These are phyloP conservation scores for Ceratotherium simum DNA, from an alignment of 2,113 vertebrate species.

Conservation along the genomic window DNA sequence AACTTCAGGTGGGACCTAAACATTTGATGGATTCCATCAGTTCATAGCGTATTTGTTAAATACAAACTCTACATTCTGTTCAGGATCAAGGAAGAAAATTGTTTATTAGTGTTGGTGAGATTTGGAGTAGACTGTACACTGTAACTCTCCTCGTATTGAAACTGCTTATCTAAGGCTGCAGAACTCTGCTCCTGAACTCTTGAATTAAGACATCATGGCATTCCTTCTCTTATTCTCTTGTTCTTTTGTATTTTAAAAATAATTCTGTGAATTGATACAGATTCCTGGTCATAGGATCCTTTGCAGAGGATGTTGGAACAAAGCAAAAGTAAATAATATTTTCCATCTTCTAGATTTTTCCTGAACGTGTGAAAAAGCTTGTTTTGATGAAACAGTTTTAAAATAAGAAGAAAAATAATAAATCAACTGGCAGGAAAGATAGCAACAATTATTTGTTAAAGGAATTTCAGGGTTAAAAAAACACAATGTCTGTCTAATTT, in stretches of 20 bases:
- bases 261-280: neutral
- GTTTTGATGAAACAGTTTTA: neutral
- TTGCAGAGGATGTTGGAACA: neutral
- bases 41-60: neutral
- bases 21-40: neutral
- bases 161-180: neutral
- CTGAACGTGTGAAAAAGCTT: constrained; percentile 14
- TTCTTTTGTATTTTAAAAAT: constrained; percentile 2
- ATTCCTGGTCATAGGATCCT: neutral
- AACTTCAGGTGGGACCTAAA: neutral
- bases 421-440: neutral
- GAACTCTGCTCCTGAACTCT: neutral
- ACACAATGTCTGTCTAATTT: neutral
- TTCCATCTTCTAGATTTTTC: neutral
- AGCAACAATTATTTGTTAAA: neutral
- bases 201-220: neutral
- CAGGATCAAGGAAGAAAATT: neutral
- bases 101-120: neutral
- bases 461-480: neutral
- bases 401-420: neutral
- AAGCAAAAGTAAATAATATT: neutral
- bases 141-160: neutral
- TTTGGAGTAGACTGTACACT: neutral
- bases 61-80: neutral
- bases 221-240: neutral